Conservation (phyloP, 2,113 vertebrate species). For the Sphyrna mokarran region DNA sequence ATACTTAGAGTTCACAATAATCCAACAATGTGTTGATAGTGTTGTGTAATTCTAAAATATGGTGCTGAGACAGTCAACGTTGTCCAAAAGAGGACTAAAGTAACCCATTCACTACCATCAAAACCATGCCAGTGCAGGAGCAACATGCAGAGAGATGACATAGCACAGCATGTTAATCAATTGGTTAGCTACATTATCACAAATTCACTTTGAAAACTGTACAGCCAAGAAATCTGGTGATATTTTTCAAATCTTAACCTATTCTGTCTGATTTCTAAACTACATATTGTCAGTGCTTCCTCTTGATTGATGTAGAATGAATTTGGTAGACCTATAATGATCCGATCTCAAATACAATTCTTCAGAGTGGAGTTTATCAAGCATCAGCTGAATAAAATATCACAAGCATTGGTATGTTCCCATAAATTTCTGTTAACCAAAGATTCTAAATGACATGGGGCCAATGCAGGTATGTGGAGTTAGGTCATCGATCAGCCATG, state of each 20-base stretch:
- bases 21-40: background rate
- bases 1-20: background rate
- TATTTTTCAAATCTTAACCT: background rate
- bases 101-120: background rate
- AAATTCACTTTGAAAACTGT: background rate
- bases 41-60: conserved; percentile 6
- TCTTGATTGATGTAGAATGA: background rate
- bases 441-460: background rate
- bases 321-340: background rate
- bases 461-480: background rate
- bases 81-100: background rate
- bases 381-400: background rate
- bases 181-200: conserved; percentile 1
- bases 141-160: background rate
- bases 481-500: background rate
- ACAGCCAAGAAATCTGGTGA: background rate
- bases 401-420: background rate
- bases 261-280: background rate
- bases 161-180: conserved; percentile 1
- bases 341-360: background rate
- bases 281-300: background rate
- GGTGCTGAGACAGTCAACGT: background rate
- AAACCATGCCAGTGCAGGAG: background rate
- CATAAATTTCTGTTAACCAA: background rate
- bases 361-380: background rate